Percentiles rank a stretch among this genome's conserved stretches.
phyloP scores from a whole-genome alignment of 2,888 invertebrate species.

The Drosophila lutescens region DNA sequence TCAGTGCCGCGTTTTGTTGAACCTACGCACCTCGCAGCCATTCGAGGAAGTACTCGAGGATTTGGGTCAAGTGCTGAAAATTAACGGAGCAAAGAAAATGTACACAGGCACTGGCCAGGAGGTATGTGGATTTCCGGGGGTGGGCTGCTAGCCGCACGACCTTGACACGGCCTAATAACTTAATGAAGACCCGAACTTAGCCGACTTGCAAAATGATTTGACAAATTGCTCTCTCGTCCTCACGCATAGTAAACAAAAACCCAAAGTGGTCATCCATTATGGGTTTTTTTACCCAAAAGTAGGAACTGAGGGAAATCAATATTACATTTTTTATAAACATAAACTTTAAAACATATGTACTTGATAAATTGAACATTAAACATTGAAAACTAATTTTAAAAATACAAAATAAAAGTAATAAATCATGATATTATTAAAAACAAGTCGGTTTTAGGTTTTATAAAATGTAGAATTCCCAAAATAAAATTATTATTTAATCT shows the following conservation, averaged over 20 bases:
- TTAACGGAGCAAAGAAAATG: slow-evolving; percentile 95
- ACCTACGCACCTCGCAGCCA: slow-evolving; percentile 95
- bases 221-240: slow-evolving; percentile 22
- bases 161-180: slow-evolving; percentile 50
- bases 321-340: no score
- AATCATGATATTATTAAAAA: no score
- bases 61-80: slow-evolving; percentile 95
- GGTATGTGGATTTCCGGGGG: slow-evolving; percentile 85
- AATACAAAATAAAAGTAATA: no score
- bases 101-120: slow-evolving; percentile 96
- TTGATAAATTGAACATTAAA: no score
- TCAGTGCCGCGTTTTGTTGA: slow-evolving; percentile 95
- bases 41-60: slow-evolving; percentile 97
- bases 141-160: slow-evolving; percentile 4
- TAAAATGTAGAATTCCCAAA: no score
- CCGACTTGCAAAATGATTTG: slow-evolving; percentile 27
- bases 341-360: no score
- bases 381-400: no score
- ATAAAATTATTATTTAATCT: no score
- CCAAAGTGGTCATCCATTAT: background rate
- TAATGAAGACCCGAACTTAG: slow-evolving; percentile 40
- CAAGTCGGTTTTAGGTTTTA: no score
- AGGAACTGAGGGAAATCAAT: background rate
- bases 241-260: background rate
- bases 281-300: background rate